Evolutionary conservation across 2,113 vertebrate genomes (phyloP).

Genomic region (Podilymbus podiceps): DNA sequence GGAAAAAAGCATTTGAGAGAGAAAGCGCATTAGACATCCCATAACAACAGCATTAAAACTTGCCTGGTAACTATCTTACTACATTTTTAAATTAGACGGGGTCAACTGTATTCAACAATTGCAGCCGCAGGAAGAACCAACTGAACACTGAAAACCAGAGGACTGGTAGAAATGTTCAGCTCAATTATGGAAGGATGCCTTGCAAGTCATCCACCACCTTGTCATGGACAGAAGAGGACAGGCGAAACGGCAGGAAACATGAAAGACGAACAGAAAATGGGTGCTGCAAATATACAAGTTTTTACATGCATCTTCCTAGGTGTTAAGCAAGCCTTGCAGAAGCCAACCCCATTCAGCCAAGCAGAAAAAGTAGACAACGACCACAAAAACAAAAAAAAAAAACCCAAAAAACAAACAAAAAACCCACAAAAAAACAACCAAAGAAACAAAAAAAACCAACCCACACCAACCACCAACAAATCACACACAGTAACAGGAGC

Average conservation of each 20-base stretch:
- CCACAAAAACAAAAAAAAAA: background rate
- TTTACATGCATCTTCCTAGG: background rate
- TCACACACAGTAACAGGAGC: background rate
- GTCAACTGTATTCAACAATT: background rate
- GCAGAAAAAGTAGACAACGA: background rate
- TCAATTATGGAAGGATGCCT: background rate
- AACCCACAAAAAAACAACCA: background rate
- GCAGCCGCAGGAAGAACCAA: background rate
- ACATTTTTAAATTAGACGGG: background rate
- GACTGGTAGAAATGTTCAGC: background rate
- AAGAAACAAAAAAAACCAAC: background rate
- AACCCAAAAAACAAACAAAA: background rate
- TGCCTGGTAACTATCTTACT: background rate
- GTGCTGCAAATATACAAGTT: background rate
- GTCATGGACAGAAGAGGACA: background rate
- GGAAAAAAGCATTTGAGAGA: conserved; percentile 60
- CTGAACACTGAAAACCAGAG: background rate
- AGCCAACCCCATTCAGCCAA: background rate
- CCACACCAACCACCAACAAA: too few species aligned
- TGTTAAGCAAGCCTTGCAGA: background rate
- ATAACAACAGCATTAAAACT: background rate
- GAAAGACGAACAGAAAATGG: background rate
- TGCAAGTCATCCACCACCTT: background rate
- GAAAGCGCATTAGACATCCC: background rate
- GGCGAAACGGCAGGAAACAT: background rate